These are phyloP conservation scores for Aplysina aerophoba DNA, from an alignment of 37 sponge, comb jelly and placozoan genomes.

Conservation along the genomic window DNA sequence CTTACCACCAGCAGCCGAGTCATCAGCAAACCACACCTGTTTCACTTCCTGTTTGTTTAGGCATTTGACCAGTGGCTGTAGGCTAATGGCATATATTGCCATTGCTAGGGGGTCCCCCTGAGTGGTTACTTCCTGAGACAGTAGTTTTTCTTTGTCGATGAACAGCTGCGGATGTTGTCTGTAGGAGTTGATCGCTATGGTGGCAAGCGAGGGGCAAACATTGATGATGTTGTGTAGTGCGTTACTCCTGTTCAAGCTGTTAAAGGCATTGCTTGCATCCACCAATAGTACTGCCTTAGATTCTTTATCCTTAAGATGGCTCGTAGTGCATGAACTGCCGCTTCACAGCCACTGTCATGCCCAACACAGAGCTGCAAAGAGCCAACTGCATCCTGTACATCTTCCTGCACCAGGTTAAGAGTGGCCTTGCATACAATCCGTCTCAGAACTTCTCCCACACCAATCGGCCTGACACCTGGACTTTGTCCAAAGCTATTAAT, in stretches of 20 bases:
- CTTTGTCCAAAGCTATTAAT: too few species aligned
- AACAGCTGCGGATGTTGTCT: background rate
- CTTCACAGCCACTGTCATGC: too few species aligned
- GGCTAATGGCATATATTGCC: background rate
- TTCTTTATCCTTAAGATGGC: background rate
- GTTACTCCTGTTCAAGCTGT: background rate
- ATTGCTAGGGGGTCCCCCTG: constrained; percentile 12
- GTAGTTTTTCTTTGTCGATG: background rate
- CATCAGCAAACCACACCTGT: constrained; percentile 18
- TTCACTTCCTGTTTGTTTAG: background rate
- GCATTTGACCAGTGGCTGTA: background rate
- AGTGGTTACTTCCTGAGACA: constrained; percentile 2
- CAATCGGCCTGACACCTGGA: too few species aligned
- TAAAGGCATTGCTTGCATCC: constrained; percentile 2
- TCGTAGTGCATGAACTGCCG: background rate
- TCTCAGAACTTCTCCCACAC: too few species aligned
- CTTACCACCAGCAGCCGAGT: background rate
- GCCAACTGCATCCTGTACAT: too few species aligned
- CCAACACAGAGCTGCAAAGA: too few species aligned
- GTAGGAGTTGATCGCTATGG: background rate
- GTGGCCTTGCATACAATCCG: too few species aligned
- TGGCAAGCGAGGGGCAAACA: background rate
- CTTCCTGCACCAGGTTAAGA: too few species aligned
- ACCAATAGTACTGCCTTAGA: constrained; percentile 7
- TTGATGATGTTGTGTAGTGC: constrained; percentile 11